Evolutionary conservation across 23 tunicate genomes (phyloP).

Genomic region (Botrylloides violaceus): DNA sequence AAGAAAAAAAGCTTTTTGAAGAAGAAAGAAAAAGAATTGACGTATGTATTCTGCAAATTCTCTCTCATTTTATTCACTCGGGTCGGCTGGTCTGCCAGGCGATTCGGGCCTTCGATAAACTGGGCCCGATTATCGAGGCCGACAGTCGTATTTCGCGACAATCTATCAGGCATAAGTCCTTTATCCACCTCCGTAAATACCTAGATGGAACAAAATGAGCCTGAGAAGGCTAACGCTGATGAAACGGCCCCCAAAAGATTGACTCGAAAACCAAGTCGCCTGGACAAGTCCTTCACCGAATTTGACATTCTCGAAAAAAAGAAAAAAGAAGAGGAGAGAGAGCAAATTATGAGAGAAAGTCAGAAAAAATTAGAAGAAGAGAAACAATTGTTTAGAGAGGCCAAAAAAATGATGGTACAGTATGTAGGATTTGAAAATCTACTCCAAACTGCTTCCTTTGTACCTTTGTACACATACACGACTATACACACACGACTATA

Average conservation of each 20-base stretch:
- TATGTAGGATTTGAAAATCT: too few relatives aligned
- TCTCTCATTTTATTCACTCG: background rate
- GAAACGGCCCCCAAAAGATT: background rate
- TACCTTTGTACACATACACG: too few relatives aligned
- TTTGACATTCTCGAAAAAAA: constrained; percentile 41
- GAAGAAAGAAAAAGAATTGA: constrained; percentile 55
- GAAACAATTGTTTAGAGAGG: constrained; percentile 35
- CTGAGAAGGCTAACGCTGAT: too few relatives aligned
- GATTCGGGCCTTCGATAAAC: too few relatives aligned
- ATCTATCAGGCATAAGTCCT: too few relatives aligned
- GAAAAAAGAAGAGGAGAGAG: constrained; percentile 37
- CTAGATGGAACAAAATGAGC: too few relatives aligned
- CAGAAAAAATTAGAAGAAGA: constrained; percentile 55
- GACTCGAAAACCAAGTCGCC: constrained; percentile 23
- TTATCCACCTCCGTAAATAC: too few relatives aligned
- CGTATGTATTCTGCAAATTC: constrained; percentile 17
- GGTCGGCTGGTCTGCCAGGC: background rate
- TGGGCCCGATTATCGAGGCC: too few relatives aligned
- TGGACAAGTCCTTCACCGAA: constrained; percentile 51
- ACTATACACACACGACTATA: too few relatives aligned
- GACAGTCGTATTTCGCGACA: too few relatives aligned
- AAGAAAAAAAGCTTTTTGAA: constrained; percentile 58
- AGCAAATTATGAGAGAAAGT: constrained; percentile 30
- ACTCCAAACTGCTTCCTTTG: too few relatives aligned
- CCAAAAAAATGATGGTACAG: constrained; percentile 13